Evolutionary conservation across 2,888 invertebrate genomes (phyloP), one percentile per base, ranked within the genome.

Genomic region (Eueremaeus valkanovi): DNA sequence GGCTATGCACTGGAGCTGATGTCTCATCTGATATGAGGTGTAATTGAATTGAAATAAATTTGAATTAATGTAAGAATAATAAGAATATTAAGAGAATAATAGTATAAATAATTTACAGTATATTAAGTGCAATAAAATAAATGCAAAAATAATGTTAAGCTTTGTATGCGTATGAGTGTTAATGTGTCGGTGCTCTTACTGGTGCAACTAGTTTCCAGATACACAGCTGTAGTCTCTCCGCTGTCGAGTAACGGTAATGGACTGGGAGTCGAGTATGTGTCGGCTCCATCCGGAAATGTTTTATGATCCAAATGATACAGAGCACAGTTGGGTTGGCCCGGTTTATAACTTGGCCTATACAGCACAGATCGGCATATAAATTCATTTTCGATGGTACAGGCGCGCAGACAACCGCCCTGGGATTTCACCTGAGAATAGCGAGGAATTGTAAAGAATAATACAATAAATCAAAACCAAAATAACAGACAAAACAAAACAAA

Each of bases 271-370:
- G 79, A 73, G 82, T 93, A 95, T 6, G 94, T 92, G 63, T 92
- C 92, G 0, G 94, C 93, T 51, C 95, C 95, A 82, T 95, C 94
- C 0, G 95, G 94, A 73, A 95, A 85, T 0, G 93, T 92, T 85
- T 91, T 91, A 84, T 95, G 95, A 83, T 95, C 94, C 82, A 95
- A 86, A 82, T 95, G 95, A 86, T 92, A 95, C 45, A 95, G 86
- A 78, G 93, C 90, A 84, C 95, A 95, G 85, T 95, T 95, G 87
- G 93, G 93, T 78, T 91, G 90, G 42, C 80, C 80, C 1, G 78
- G 78, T 29, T 79, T 77, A 3, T 78, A 79, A 13, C 77, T 78
- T 5, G 79, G 78, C 0, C 79, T 79, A 78, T 81, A 82, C 82
- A 94, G 82, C 87, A 91, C 87, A 77, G 93, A 88, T 82, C 95